These are phyloP conservation scores for Bicyclus anynana DNA, from an alignment of 1,140 invertebrate species.

Conservation along the genomic window DNA sequence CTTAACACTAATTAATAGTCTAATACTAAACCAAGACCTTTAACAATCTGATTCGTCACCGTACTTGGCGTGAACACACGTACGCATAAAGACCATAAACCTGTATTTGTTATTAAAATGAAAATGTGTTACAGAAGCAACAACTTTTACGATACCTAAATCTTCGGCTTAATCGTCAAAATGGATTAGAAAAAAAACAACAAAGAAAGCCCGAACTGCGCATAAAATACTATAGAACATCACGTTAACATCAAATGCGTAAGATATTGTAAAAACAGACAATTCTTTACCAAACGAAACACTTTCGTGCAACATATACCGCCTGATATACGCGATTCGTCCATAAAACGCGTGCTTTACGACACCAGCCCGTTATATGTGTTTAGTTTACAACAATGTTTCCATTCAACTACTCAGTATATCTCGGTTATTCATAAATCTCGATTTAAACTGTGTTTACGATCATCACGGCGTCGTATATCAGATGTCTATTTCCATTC, in stretches of 20 bases:
- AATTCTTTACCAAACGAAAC: conserved; percentile 39
- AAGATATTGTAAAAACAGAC: conserved; percentile 35
- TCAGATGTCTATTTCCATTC: conserved; percentile 53
- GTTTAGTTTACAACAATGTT: conserved; percentile 56
- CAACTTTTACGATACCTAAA: too few species aligned
- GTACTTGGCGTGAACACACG: too few species aligned
- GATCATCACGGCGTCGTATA: conserved; percentile 38
- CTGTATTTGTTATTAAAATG: too few species aligned
- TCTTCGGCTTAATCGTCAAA: too few species aligned
- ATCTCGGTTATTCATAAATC: conserved; percentile 60
- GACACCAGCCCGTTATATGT: conserved; percentile 30
- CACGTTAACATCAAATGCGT: conserved; percentile 28
- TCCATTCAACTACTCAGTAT: conserved; percentile 50
- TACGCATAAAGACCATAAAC: too few species aligned
- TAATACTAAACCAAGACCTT: too few species aligned
- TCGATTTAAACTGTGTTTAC: conserved; percentile 46
- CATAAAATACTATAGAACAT: not conserved
- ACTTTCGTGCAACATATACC: conserved; percentile 32
- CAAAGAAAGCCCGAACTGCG: too few species aligned
- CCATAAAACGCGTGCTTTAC: conserved; percentile 58
- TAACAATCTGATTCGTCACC: too few species aligned
- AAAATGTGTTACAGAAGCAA: too few species aligned
- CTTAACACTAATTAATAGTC: too few species aligned
- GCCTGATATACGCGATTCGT: conserved; percentile 38
- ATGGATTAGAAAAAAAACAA: too few species aligned